A percentile compares a stretch with the other conserved stretches of the same genome.
phyloP scores from a whole-genome alignment of 2,888 invertebrate species.

The Drosophila pegasa region DNA sequence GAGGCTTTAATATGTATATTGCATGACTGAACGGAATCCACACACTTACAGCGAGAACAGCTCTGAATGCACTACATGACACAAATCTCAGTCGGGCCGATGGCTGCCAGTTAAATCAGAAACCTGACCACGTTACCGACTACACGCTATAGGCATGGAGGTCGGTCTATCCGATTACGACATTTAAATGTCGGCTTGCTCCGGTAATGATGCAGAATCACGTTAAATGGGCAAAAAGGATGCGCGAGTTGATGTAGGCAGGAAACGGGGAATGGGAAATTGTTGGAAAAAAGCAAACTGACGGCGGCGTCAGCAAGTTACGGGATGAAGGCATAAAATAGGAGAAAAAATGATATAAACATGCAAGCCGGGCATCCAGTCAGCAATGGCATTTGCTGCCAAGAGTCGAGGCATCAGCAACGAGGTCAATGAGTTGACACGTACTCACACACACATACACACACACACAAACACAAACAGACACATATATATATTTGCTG shows the following conservation, averaged over 20 bases:
- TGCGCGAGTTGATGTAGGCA: constrained; percentile 19
- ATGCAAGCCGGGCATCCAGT: constrained; percentile 24
- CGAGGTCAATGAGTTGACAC: constrained; percentile 78
- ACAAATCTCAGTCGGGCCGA: constrained; percentile 10
- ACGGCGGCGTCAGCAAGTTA: constrained; percentile 45
- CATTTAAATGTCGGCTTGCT: constrained; percentile 48
- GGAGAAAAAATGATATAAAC: constrained; percentile 11
- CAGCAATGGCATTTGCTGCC: constrained; percentile 6
- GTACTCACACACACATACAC: constrained; percentile 43
- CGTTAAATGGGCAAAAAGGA: constrained; percentile 27
- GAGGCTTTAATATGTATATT: not conserved
- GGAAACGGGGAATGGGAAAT: constrained; percentile 25
- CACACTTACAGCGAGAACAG: not conserved
- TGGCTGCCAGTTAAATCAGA: constrained; percentile 28
- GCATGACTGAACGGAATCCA: not conserved
- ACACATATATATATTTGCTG: constrained; percentile 27
- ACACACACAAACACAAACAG: constrained; percentile 2
- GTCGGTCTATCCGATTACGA: constrained; percentile 66
- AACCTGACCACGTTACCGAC: constrained; percentile 25
- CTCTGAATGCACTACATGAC: constrained; percentile 8
- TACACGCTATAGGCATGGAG: constrained; percentile 53
- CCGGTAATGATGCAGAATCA: constrained; percentile 44
- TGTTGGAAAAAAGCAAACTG: constrained; percentile 12
- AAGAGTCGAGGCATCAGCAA: constrained; percentile 33
- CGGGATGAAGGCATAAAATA: constrained; percentile 30